Evolutionary conservation across 2,113 vertebrate genomes (phyloP), one percentile per base, ranked within the genome.

Genomic region (Pteruthius melanotis): DNA sequence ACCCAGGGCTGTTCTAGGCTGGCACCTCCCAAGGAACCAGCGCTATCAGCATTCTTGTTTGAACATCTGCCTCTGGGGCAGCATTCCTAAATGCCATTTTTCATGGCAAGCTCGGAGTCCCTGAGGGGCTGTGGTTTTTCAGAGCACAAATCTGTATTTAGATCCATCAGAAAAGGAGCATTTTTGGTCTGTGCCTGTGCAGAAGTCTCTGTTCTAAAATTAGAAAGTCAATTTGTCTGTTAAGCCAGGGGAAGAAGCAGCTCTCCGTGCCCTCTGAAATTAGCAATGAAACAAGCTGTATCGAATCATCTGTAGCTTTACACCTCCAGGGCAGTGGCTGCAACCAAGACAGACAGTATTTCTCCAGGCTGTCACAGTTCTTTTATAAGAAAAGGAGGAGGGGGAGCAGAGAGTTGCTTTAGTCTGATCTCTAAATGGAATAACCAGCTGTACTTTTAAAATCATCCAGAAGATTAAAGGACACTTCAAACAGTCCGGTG

Each of bases 221-320:
- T 96, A 96, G 96, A 86, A 97, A 94, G 88, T 91, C 95, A 96
- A 96, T 97, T 97, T 97, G 90, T 87, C 83, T 96, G 57, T 90
- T 79, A 87, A 95, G 88, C 30, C 72, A 39, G 79, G 88, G 93
- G 96, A 94, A 86, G 42, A 71, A 82, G 95, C 72, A 86, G 86
- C 89, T 83, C 56, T 60, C 6, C 88, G 21, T 93, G 93, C 31
- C 88, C 91, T 93, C 91, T 78, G 90, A 80, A 96, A 96, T 97
- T 86, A 96, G 91, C 88, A 89, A 1, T 81, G 94, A 70, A 95
- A 93, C 45, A 57, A 87, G 89, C 66, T 63, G 53, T 37, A 69
- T 47, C 89, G 95, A 96, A 59, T 87, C 87, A 61, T 78, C 93
- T 88, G 5, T 14, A 78, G 84, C 83, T 80, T 61, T 74, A 30